phyloP scores from a whole-genome alignment of 2,113 vertebrate species.

The Petrocephalus zakoni region DNA sequence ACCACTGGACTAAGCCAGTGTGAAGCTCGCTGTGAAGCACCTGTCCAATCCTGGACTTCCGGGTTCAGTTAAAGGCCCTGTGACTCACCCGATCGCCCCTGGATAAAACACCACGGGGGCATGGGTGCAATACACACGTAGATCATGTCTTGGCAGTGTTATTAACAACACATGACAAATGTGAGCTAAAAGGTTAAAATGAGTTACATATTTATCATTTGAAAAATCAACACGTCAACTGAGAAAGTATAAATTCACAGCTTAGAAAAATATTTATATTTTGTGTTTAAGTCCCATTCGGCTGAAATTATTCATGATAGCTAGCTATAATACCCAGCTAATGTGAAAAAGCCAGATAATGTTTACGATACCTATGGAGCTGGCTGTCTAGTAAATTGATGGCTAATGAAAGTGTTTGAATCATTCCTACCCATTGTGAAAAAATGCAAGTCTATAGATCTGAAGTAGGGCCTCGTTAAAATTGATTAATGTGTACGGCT shows the following conservation, averaged over 20 bases:
- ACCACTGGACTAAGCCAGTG: not conserved
- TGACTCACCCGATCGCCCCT: not conserved
- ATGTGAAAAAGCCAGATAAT: not conserved
- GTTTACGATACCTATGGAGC: not conserved
- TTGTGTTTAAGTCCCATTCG: not conserved
- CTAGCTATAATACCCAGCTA: not conserved
- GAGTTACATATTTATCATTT: not conserved
- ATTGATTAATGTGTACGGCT: not conserved
- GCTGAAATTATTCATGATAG: not conserved
- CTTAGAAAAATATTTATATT: not conserved
- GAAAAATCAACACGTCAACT: not conserved
- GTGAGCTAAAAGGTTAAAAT: not conserved
- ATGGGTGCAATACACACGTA: not conserved
- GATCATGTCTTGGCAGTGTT: not conserved
- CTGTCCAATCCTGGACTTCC: not conserved
- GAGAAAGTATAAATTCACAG: not conserved
- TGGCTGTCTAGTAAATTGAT: not conserved
- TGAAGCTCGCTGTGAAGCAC: not conserved
- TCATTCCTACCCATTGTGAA: not conserved
- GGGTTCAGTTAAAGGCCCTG: not conserved
- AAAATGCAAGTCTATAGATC: not conserved
- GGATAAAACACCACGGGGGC: not conserved
- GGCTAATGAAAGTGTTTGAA: not conserved
- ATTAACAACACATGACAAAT: not conserved
- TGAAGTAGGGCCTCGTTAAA: not conserved